phyloP scores from a whole-genome alignment of 1,140 invertebrate genomes.

The Drosophila bifasciata region DNA sequence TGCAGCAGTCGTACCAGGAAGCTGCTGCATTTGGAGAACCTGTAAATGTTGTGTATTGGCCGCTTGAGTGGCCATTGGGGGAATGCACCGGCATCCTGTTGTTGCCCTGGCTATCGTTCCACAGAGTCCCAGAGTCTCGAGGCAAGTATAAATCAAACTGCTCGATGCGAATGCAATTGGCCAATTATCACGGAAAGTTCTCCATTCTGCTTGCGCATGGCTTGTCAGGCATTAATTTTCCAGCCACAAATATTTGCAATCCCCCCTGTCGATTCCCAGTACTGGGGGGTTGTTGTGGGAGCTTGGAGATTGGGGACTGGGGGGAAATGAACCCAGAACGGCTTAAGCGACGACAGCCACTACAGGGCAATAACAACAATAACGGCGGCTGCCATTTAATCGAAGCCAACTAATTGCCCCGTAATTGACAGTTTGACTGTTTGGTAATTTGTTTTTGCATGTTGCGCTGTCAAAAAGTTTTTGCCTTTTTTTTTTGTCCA shows the following conservation, averaged over 20 bases:
- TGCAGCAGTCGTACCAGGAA: conserved; percentile 12
- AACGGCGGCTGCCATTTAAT: conserved; percentile 63
- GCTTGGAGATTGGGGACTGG: conserved; percentile 8
- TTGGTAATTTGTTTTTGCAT: conserved; percentile 81
- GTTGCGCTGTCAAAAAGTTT: conserved; percentile 75
- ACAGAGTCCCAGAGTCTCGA: conserved; percentile 2
- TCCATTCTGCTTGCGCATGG: conserved; percentile 33
- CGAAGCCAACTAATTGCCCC: conserved; percentile 67
- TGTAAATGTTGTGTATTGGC: conserved; percentile 51
- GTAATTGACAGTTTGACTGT: conserved; percentile 78
- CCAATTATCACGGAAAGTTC: conserved; percentile 51
- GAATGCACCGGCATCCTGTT: conserved; percentile 21
- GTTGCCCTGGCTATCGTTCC: conserved; percentile 35
- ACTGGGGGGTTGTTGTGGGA: background rate
- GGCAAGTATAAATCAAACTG: conserved; percentile 54
- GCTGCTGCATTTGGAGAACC: background rate
- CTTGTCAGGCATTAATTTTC: conserved; percentile 49
- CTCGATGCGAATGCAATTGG: conserved; percentile 18
- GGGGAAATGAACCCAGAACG: conserved; percentile 32
- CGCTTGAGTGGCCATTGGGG: conserved; percentile 50
- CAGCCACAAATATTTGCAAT: conserved; percentile 49
- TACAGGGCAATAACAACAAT: conserved; percentile 26
- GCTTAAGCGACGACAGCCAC: conserved; percentile 57
- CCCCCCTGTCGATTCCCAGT: conserved; percentile 6
- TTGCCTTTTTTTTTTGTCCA: conserved; percentile 30